Percentiles rank a stretch among this genome's conserved stretches.
These are phyloP conservation scores for Tetranychus urticae DNA, from an alignment of 1,140 invertebrate species.

Conservation along the genomic window DNA sequence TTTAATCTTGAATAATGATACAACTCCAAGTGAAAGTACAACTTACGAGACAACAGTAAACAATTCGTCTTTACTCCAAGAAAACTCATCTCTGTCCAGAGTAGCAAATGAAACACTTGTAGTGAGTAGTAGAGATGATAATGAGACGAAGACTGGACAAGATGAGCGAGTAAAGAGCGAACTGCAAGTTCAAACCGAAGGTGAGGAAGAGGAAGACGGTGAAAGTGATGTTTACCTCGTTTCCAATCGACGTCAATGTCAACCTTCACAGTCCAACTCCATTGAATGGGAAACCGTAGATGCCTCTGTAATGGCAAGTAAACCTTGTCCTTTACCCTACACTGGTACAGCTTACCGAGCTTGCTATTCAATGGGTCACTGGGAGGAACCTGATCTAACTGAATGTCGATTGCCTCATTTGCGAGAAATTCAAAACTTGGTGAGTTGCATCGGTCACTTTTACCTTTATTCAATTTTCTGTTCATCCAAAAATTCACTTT, in stretches of 20 bases:
- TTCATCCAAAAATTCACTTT: too few relatives aligned
- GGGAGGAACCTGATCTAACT: constrained; percentile 9
- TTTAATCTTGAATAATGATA: too few relatives aligned
- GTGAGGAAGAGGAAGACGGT: neutral
- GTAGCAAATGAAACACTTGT: too few relatives aligned
- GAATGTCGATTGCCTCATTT: constrained; percentile 11
- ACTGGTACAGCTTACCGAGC: constrained; percentile 10
- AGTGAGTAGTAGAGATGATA: too few relatives aligned
- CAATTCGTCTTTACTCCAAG: too few relatives aligned
- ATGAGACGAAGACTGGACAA: too few relatives aligned
- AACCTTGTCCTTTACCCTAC: constrained; percentile 9
- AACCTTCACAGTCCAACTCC: neutral
- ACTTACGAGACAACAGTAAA: too few relatives aligned
- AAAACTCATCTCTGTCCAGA: too few relatives aligned
- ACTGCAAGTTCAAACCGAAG: too few relatives aligned
- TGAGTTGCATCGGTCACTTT: neutral
- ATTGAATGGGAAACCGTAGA: constrained; percentile 10
- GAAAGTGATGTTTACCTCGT: neutral
- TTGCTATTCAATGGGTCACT: constrained; percentile 10
- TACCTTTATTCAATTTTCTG: too few relatives aligned
- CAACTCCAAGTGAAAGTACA: too few relatives aligned
- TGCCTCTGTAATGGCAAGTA: constrained; percentile 7
- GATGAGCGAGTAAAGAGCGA: too few relatives aligned
- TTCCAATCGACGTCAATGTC: neutral
- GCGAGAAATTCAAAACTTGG: constrained; percentile 9